Conservation (phyloP, 2,113 vertebrate genomes). For the Pollimyrus isidori region DNA sequence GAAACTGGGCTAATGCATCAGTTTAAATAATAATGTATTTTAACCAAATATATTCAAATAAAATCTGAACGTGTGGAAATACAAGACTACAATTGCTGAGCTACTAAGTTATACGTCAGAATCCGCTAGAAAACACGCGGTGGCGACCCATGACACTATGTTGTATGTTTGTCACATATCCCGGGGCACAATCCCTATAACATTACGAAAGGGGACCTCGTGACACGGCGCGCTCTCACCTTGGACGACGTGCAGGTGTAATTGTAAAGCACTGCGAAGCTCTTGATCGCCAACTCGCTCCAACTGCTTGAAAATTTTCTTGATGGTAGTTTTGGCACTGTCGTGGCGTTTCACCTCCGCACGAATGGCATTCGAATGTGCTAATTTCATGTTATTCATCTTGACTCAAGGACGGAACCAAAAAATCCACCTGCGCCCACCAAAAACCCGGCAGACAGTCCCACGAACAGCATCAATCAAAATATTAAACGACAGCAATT, state of each 20-base stretch:
- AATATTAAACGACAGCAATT: neutral
- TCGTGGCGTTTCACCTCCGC: conserved; percentile 67
- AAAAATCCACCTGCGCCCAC: neutral
- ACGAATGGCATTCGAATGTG: conserved; percentile 58
- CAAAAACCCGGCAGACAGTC: neutral
- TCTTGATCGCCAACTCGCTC: conserved; percentile 58
- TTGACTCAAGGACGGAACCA: conserved; percentile 32
- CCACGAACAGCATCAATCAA: neutral
- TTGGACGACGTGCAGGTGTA: conserved; percentile 61
- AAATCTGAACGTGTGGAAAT: neutral
- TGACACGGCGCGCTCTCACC: conserved; percentile 47
- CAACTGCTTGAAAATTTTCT: conserved; percentile 56
- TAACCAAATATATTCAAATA: neutral
- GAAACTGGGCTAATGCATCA: neutral
- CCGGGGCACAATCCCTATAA: neutral
- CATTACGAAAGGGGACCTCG: neutral
- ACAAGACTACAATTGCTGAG: neutral
- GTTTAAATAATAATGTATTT: neutral
- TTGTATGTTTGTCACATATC: neutral
- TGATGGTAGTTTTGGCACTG: conserved; percentile 54
- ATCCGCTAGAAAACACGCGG: neutral
- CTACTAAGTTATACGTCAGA: neutral
- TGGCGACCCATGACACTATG: neutral
- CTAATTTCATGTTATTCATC: conserved; percentile 64
- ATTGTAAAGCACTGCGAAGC: conserved; percentile 57